Base-by-base conservation (phyloP, 1,140 invertebrate genomes). In the Mercenaria mercenaria region DNA sequence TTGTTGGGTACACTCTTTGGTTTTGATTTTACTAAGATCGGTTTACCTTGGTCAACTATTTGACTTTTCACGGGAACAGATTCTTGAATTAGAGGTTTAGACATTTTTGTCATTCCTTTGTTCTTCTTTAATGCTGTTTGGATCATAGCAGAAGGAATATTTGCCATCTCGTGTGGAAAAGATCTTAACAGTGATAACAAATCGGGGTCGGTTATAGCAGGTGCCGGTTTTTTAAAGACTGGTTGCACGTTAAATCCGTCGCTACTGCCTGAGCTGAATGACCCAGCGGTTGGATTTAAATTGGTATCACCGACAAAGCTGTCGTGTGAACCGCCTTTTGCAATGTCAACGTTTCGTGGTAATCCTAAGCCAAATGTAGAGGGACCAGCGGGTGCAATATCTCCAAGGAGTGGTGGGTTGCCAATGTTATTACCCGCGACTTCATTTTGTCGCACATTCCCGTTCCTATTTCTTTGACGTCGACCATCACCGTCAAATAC, bases 401-500 rank as follows among this genome's bases (percentile, higher is more conserved):
- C 59, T 23, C 41, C 15, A 4, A 88, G 43, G 0, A 26, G 11
- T 4, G 76, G 61, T 29, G 39, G 37, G 0, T 34, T n/a, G 18
- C 6, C 37, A 10, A 23, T 26, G 18, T 84, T 32, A 2, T 26
- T 37, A 15, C 26, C n/a, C 10, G 29, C 23, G n/a, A 34, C 11
- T 20, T 20, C 83, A 3, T 34, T 34, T 13, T 74, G 61, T 29
- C 37, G 47, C 15, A n/a, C 20, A 8, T 52, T n/a, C 13, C 32
- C 23, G 6, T 32, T 8, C 20, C 32, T 23, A n/a, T 47, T 81
- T 8, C 15, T 15, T 47, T n/a, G 23, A 23, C 59, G 41, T 32
- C 43, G 34, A 4, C 83, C 83, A 56, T 88, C 77, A 11, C 86
- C 86, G 26, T 88, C 86, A 50, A 88, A 88, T 29, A 79, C 74